Conservation (phyloP, 1,140 invertebrate species). For the Triops cancriformis region DNA sequence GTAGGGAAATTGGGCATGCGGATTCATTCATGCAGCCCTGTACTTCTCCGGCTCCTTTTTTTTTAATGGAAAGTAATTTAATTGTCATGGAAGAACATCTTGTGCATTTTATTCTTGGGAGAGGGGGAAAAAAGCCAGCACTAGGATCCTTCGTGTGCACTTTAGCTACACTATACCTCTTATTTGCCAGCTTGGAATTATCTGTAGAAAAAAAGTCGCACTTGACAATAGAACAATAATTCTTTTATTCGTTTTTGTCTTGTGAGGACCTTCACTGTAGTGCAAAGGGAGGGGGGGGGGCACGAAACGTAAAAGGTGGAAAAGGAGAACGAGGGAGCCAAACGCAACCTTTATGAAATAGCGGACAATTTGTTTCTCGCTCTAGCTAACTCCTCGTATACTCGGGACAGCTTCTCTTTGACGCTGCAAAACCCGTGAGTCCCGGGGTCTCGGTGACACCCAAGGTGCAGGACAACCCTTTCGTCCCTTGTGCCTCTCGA, state of each 20-base stretch:
- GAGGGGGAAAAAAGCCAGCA: neutral
- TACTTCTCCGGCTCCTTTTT: neutral
- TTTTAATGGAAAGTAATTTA: neutral
- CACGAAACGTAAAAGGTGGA: neutral
- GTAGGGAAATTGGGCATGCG: constrained; percentile 12
- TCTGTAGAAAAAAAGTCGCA: neutral
- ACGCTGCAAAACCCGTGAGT: neutral
- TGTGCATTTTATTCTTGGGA: neutral
- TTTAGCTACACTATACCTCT: constrained; percentile 14
- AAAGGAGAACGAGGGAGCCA: neutral
- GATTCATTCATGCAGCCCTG: constrained; percentile 5
- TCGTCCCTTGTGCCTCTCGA: neutral
- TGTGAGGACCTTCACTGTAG: neutral
- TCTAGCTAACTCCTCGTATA: neutral
- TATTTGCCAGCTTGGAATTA: neutral
- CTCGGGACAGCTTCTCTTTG: neutral
- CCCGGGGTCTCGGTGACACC: constrained; percentile 11
- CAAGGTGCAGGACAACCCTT: neutral
- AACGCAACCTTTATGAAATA: neutral
- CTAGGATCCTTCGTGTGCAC: neutral
- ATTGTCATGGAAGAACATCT: constrained; percentile 10
- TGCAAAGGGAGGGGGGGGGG: neutral
- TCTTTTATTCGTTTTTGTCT: constrained; percentile 11
- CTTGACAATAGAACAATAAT: constrained; percentile 11
- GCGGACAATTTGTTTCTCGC: constrained; percentile 11